A percentile compares a stretch with the other conserved stretches of the same genome.
Conservation (phyloP, 1,140 invertebrate genomes). For the Drosophila albomicans region DNA sequence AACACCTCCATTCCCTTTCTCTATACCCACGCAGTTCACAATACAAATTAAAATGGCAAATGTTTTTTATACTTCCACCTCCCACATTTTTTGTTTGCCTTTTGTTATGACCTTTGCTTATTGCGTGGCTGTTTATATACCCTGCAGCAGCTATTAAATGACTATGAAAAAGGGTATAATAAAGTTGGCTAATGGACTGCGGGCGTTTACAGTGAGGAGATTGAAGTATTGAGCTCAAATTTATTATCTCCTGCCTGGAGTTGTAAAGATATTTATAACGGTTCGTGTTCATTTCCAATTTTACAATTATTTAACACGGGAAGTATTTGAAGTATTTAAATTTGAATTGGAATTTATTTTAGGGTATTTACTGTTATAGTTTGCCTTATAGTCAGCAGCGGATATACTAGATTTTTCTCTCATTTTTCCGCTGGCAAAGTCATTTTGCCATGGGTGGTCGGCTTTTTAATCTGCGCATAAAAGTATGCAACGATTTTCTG, state of each 20-base stretch:
- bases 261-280: neutral
- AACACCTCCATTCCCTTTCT: neutral
- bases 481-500: conserved; percentile 47
- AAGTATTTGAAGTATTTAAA: neutral
- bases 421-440: conserved; percentile 28
- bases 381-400: neutral
- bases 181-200: conserved; percentile 8
- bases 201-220: neutral
- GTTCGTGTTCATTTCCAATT: neutral
- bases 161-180: conserved; percentile 14
- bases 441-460: conserved; percentile 28
- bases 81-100: conserved; percentile 28
- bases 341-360: neutral
- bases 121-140: conserved; percentile 23
- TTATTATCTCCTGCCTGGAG: neutral
- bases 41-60: conserved; percentile 59
- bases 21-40: conserved; percentile 2
- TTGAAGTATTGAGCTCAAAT: conserved; percentile 1
- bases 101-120: conserved; percentile 50
- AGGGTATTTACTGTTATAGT: neutral
- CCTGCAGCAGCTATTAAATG: conserved; percentile 17
- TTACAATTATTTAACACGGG: neutral
- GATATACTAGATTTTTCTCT: conserved; percentile 10
- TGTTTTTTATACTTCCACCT: conserved; percentile 29
- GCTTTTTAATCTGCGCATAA: conserved; percentile 62